A percentile compares a stretch with the other conserved stretches of the same genome.
Evolutionary conservation across 2,888 invertebrate species (phyloP).

Genomic region (Acleris cristana): DNA sequence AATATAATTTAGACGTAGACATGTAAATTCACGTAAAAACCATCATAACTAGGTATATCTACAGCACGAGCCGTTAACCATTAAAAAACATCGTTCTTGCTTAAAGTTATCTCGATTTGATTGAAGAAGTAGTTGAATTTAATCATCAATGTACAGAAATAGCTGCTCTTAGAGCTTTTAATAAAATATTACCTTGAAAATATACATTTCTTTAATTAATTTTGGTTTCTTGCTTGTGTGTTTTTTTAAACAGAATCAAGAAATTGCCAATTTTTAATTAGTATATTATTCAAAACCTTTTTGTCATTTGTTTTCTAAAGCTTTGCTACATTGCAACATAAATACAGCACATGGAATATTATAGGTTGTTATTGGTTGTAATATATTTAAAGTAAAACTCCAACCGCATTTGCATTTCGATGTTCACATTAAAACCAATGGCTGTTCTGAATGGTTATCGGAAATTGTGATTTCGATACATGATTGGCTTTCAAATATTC

Average conservation of each 20-base stretch:
- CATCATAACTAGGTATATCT: background rate
- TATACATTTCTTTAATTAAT: too few relatives aligned
- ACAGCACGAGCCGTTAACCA: background rate
- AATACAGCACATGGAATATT: background rate
- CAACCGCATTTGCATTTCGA: conserved; percentile 7
- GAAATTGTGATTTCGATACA: conserved; percentile 22
- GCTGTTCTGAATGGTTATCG: conserved; percentile 20
- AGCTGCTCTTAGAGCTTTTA: too few relatives aligned
- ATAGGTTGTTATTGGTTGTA: background rate
- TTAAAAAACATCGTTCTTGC: background rate
- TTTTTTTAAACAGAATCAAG: too few relatives aligned
- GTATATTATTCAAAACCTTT: too few relatives aligned
- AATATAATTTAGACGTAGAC: conserved; percentile 4
- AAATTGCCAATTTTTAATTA: too few relatives aligned
- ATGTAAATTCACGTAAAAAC: background rate
- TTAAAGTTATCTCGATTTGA: too few relatives aligned
- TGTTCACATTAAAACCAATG: conserved; percentile 13
- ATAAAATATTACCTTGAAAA: too few relatives aligned
- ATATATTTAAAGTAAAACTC: background rate
- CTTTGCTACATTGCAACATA: background rate
- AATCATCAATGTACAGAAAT: too few relatives aligned
- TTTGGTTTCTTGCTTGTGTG: too few relatives aligned
- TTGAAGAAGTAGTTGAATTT: too few relatives aligned
- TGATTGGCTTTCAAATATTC: conserved; percentile 11
- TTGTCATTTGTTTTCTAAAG: too few relatives aligned